A percentile compares a stretch with the other conserved stretches of the same genome.
Conservation (phyloP, 2,888 invertebrate species). For the Drosophila cyrtoloma region DNA sequence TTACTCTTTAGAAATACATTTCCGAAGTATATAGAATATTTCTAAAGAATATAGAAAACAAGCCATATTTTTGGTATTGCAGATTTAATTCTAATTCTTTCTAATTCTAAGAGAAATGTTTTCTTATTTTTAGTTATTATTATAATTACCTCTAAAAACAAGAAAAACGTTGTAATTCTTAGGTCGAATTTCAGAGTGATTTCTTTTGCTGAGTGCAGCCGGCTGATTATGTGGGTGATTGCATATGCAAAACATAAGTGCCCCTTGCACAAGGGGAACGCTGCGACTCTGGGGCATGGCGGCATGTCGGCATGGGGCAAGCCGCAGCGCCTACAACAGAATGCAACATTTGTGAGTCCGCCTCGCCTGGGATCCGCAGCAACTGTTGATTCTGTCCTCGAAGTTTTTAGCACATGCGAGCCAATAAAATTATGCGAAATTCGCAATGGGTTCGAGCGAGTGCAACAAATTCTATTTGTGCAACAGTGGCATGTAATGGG, state of each 20-base stretch:
- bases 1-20: not conserved
- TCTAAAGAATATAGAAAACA: fast-evolving
- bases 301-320: conserved; percentile 40
- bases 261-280: conserved; percentile 36
- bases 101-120: not conserved
- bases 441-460: conserved; percentile 69
- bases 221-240: conserved; percentile 76
- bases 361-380: conserved; percentile 17
- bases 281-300: conserved; percentile 20
- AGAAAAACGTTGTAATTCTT: not conserved
- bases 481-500: conserved; percentile 19
- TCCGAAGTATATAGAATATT: not conserved
- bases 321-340: conserved; percentile 51
- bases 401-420: conserved; percentile 28
- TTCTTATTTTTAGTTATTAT: not conserved
- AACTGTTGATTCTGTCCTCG: conserved; percentile 66
- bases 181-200: not conserved
- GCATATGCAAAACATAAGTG: conserved; percentile 78
- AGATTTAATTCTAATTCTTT: not conserved
- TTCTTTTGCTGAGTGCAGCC: conserved; percentile 1
- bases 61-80: not conserved
- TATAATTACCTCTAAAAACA: not conserved
- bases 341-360: conserved; percentile 36
- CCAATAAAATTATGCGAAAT: conserved; percentile 79
- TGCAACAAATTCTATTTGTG: conserved; percentile 75